Evolutionary conservation across 2,888 invertebrate genomes (phyloP), one percentile per base, ranked within the genome.

Genomic region (Spodoptera exigua): DNA sequence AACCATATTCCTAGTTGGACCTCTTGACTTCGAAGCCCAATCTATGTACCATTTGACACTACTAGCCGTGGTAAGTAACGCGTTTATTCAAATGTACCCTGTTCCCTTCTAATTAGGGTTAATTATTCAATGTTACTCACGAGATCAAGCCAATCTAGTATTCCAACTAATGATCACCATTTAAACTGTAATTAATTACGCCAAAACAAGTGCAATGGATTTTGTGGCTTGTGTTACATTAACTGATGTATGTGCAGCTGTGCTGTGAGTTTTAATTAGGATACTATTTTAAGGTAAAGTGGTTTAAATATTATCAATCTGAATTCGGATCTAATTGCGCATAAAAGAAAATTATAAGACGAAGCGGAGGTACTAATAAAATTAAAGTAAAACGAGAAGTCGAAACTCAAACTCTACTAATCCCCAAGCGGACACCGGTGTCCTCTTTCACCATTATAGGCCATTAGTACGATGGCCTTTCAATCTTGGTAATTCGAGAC

Each of bases 1-100:
- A 43, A 96, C 97, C 3, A 96, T 98, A 80, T 96, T 97, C 78
- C 92, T 98, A 41, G 95, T 96, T 55, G 97, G 97, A 51, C 96
- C 96, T 69, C 91, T 98, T 79, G 98, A 98, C 90, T 98, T 98
- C 83, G 98, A 98, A 87, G 97, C 96, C 51, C 97, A 97, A 88
- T 97, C 98, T 51, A 97, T 98, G 95, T 98, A 98, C 89, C 97
- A 97, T 79, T 93, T 98, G 70, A 97, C 97, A n/a, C 95, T 98
- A 78, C 95, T 97, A 70, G 98, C 98, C 14, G 96, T 97, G 95
- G 98, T 98, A 95, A 95, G 97, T 14, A 72, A 69, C 48, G 21
- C 11, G 51, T 72, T 66, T 75, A 74, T 71, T 72, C 55, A 68
- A 69, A 79, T 66, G 57, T 55, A 53, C 59, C 66, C 53, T 63